Percentiles rank a stretch among this genome's conserved stretches.
phyloP scores from a whole-genome alignment of 2,113 vertebrate genomes.

The Petrocephalus microphthalmus region DNA sequence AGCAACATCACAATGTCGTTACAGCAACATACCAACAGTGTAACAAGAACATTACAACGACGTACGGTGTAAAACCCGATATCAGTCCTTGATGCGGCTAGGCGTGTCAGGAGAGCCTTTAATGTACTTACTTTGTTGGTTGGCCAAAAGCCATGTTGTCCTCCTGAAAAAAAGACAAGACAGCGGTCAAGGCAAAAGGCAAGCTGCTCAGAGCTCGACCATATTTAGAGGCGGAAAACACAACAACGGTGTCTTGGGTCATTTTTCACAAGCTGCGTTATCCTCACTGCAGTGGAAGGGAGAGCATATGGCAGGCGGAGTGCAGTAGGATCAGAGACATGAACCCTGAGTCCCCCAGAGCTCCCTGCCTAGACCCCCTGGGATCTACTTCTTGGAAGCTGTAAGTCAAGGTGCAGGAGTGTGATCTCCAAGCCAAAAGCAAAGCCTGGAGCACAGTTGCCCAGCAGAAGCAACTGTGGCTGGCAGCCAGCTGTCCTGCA shows the following conservation, averaged over 20 bases:
- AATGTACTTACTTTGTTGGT: slow-evolving; percentile 85
- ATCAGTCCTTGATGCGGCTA: neutral
- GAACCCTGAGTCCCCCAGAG: neutral
- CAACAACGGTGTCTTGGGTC: neutral
- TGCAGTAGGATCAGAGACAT: neutral
- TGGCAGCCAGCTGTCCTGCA: neutral
- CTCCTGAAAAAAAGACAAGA: slow-evolving; percentile 61
- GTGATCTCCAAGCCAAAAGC: neutral
- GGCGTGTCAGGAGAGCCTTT: neutral
- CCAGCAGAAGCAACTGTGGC: neutral
- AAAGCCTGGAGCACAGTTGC: neutral
- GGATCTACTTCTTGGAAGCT: neutral
- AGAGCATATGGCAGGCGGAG: neutral
- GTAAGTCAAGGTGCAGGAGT: neutral
- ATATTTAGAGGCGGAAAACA: neutral
- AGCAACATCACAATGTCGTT: neutral
- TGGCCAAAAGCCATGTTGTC: slow-evolving; percentile 98
- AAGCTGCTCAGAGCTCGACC: neutral
- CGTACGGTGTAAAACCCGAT: neutral
- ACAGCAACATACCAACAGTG: neutral
- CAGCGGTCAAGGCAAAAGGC: neutral
- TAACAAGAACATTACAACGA: neutral
- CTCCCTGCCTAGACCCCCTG: neutral
- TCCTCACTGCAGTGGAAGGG: neutral
- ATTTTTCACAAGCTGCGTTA: neutral